Base-by-base conservation (phyloP, 2,888 invertebrate genomes). In the Polyommatus iphigenia region DNA sequence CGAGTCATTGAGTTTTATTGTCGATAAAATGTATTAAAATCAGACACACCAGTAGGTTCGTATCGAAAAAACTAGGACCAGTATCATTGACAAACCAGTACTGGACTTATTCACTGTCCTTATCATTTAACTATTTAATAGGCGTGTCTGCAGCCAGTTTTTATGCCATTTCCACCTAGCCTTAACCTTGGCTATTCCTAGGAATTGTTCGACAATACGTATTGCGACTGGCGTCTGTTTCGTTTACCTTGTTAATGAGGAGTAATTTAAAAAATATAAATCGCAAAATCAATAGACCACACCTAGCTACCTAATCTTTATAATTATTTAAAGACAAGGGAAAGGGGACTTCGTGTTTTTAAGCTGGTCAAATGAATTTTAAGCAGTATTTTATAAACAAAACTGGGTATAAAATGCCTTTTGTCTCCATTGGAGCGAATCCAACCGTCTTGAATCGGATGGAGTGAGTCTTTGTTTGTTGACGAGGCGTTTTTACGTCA, bases 111-210 rank as follows among this genome's bases (percentile, higher is more conserved):
- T 75, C 46, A 73, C 24, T 20, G 50, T 24, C 75, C 75, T 75
- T 75, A 75, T 50, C 73, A n/a, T 73, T 50, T 73, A 46, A 73
- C 50, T 41, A 73, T 75, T 75, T 50, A 46, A 41, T 24, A 54
- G 75, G 75, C 75, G 75, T 75, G 75, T 6, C 73, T 24, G 73
- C 24, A 67, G 67, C 67, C 15, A 67, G 67, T 73, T 72, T 73
- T 75, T 75, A 50, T 50, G 20, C 54, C 46, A 54, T 50, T 73
- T 73, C 50, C 73, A 46, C 15, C 24, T 24, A 50, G 75, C 54
- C 50, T 75, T 29, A 75, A 75, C 75, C 75, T 75, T 54, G 54
- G 29, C 54, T 54, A 75, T 5, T 75, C 13, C n/a, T 41, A 41
- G 73, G 29, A 54, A 75, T 50, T 46, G 15, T 73, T 72, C 15